Percentiles rank a stretch among this genome's conserved stretches.
phyloP scores from a whole-genome alignment of 2,888 invertebrate genomes.

The Homarus gammarus region DNA sequence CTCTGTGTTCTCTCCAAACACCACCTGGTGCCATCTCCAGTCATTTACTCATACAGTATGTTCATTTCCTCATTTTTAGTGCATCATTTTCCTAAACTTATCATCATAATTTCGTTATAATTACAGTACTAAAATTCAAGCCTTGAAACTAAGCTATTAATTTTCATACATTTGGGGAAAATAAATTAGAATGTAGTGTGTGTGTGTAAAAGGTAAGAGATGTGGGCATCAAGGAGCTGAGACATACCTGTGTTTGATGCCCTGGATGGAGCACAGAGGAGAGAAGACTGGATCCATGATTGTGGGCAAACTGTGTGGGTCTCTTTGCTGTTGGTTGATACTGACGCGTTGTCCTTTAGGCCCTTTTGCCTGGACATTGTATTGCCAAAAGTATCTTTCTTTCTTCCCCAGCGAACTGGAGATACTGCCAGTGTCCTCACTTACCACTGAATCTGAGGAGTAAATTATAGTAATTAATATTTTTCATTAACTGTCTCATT shows the following conservation, averaged over 20 bases:
- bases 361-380: slow-evolving; percentile 98
- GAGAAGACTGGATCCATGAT: slow-evolving; percentile 98
- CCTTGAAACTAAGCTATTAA: too few relatives aligned
- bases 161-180: too few relatives aligned
- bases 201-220: too few relatives aligned
- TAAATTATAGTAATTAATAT: background rate
- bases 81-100: too few relatives aligned
- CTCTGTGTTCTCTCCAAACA: too few relatives aligned
- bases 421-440: slow-evolving; percentile 65
- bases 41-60: too few relatives aligned
- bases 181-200: too few relatives aligned
- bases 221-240: too few relatives aligned
- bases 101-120: too few relatives aligned
- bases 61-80: too few relatives aligned
- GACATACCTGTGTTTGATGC: slow-evolving; percentile 90
- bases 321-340: slow-evolving; percentile 90
- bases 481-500: background rate
- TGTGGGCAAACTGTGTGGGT: slow-evolving; percentile 94
- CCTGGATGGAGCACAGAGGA: slow-evolving; percentile 92
- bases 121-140: too few relatives aligned
- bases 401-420: slow-evolving; percentile 80
- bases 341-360: slow-evolving; percentile 95
- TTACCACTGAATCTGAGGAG: slow-evolving; percentile 65
- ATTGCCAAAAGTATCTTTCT: slow-evolving; percentile 97
- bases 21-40: too few relatives aligned